A percentile compares a stretch with the other conserved stretches of the same genome.
Conservation (phyloP, 2,888 invertebrate species). For the Noctua comes region DNA sequence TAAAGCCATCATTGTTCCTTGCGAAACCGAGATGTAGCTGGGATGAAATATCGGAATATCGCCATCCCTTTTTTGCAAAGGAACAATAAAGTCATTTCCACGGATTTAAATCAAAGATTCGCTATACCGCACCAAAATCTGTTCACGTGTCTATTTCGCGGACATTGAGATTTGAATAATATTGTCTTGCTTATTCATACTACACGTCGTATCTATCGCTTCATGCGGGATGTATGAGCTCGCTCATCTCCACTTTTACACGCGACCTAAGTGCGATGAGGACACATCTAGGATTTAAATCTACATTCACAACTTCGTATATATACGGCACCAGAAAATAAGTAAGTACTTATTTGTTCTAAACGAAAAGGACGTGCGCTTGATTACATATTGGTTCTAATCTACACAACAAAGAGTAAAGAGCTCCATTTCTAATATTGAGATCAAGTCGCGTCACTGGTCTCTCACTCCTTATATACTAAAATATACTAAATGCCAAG, state of each 20-base stretch:
- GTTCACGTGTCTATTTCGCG: background rate
- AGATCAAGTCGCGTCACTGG: slow-evolving; percentile 19
- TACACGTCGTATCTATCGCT: background rate
- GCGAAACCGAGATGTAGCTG: background rate
- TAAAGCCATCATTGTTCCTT: background rate
- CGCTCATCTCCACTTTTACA: background rate
- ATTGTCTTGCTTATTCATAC: background rate
- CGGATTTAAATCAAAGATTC: background rate
- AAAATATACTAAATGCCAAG: background rate
- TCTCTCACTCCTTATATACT: slow-evolving; percentile 7
- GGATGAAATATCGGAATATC: background rate
- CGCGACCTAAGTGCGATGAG: background rate
- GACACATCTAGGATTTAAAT: background rate
- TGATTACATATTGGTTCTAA: background rate
- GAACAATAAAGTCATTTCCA: background rate
- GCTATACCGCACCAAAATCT: background rate
- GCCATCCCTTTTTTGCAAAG: background rate
- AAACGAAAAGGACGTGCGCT: background rate
- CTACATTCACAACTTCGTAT: background rate
- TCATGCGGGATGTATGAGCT: background rate
- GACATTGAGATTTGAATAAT: background rate
- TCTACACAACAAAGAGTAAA: background rate
- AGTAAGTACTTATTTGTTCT: background rate
- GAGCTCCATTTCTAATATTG: slow-evolving; percentile 15
- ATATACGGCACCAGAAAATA: background rate